These are phyloP conservation scores for Planococcus citri DNA, from an alignment of 1,140 invertebrate genomes.

Conservation along the genomic window DNA sequence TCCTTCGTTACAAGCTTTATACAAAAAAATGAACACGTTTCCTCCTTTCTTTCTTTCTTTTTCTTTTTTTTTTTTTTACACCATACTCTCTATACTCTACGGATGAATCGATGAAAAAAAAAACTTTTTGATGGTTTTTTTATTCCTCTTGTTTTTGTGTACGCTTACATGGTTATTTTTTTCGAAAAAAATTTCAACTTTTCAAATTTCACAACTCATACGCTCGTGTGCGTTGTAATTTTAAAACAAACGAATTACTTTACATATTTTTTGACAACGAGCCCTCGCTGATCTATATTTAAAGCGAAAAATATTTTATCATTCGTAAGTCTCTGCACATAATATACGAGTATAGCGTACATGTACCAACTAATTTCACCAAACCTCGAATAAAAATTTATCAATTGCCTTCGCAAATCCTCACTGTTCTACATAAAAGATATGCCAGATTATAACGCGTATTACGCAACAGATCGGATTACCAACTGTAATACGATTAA, in stretches of 20 bases:
- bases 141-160: not conserved
- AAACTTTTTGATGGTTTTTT: constrained; percentile 4
- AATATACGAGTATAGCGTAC: too few relatives aligned
- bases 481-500: not conserved
- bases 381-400: too few relatives aligned
- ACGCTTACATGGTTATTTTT: not conserved
- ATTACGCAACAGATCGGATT: not conserved
- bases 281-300: not conserved
- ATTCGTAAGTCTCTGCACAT: too few relatives aligned
- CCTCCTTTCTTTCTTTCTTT: not conserved
- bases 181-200: not conserved
- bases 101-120: not conserved
- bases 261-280: not conserved
- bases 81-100: not conserved
- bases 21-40: constrained; percentile 6
- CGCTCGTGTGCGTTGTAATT: not conserved
- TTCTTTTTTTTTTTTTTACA: not conserved
- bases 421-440: not conserved
- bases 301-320: not conserved
- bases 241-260: not conserved
- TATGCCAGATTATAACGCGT: not conserved
- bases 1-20: constrained; percentile 3
- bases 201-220: not conserved
- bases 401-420: too few relatives aligned
- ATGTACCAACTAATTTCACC: too few relatives aligned